Evolutionary conservation across 2,888 invertebrate genomes (phyloP), one percentile per base, ranked within the genome.

Genomic region (Plagodis dolabraria): DNA sequence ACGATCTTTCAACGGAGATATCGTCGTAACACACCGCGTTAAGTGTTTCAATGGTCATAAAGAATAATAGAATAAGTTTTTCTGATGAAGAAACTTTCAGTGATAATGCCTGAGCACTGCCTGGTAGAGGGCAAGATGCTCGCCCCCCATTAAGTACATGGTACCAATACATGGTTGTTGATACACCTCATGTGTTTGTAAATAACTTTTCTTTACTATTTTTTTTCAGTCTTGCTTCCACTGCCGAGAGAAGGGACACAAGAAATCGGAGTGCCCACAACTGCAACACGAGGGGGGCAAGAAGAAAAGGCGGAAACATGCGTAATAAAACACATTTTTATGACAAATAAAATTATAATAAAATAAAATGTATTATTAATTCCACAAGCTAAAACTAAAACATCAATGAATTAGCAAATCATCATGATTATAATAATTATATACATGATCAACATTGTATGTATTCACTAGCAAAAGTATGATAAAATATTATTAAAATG

Each of bases 221-320:
- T 22, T 22, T 62, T 89, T 89, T 33, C 86, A 94, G 94, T 89
- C 91, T 6, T 95, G 94, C 75, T 94, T 93, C 79, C 88, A 92
- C 67, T 95, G 95, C 72, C 88, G 92, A 44, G 80, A 93, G 68
- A 80, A 82, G 48, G 94, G 94, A 0, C 95, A 95, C 73, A 94
- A 94, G 74, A 87, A 90, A 67, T 78, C 83, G 0, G 84, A 93
- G 5, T 95, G 95, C 69, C 94, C 94, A 0, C 76, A 85, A 57
- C 68, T 89, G 33, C 70, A 83, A 50, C 77, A 80, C 43, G 68
- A 68, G 38, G 72, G 64, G 35, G 70, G 63, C 36, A 83, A 73
- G 48, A 86, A 86, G 64, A 86, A 80, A 64, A 92, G 85, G 77
- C 73, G 85, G 68, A 86, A 85, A 72, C 71, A 72, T 64, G 79